A percentile compares a stretch with the other conserved stretches of the same genome.
Evolutionary conservation across 2,113 vertebrate species (phyloP).

Genomic region (Ictidomys tridecemlineatus): DNA sequence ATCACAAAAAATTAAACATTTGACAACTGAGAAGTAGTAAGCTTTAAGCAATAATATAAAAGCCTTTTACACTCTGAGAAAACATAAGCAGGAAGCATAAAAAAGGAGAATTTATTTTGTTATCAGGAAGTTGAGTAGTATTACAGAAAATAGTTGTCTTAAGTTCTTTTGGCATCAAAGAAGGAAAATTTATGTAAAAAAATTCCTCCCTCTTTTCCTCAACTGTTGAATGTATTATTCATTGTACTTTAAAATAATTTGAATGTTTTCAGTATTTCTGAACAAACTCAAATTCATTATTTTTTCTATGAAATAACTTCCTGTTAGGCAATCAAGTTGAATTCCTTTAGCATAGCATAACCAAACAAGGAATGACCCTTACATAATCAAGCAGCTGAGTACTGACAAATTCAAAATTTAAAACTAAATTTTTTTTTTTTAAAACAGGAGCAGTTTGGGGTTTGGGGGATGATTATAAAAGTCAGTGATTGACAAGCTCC

Average conservation of each 20-base stretch:
- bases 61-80: conserved; percentile 17
- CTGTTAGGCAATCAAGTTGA: conserved; percentile 61
- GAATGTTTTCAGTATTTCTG: conserved; percentile 52
- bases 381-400: neutral
- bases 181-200: neutral
- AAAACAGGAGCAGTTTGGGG: neutral
- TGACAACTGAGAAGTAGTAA: conserved; percentile 13
- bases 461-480: conserved; percentile 1
- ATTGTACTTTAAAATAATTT: conserved; percentile 30
- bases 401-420: conserved; percentile 1
- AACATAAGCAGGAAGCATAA: neutral
- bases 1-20: neutral
- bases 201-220: neutral
- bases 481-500: neutral
- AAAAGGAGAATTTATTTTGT: neutral
- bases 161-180: conserved; percentile 5
- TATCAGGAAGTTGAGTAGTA: neutral
- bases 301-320: conserved; percentile 67
- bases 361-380: conserved; percentile 46
- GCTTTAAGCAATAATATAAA: neutral
- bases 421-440: neutral
- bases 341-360: conserved; percentile 61
- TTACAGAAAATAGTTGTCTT: neutral
- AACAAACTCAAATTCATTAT: conserved; percentile 43
- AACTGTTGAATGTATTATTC: neutral